Percentiles rank a stretch among this genome's conserved stretches.
phyloP scores from a whole-genome alignment of 2,797 vertebrate genomes.

The Sebastes oblongus region DNA sequence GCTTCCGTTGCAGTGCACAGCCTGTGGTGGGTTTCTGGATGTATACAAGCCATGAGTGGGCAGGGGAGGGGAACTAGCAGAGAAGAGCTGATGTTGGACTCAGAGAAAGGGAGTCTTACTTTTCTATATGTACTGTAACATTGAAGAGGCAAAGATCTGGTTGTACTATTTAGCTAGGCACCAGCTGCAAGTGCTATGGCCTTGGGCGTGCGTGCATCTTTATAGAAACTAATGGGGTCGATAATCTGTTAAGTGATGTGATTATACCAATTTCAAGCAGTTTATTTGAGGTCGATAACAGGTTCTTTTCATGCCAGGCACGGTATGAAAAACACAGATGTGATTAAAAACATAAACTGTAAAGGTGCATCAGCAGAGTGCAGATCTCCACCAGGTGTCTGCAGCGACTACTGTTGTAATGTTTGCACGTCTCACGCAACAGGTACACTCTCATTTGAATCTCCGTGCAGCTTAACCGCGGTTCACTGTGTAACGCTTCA shows the following conservation, averaged over 20 bases:
- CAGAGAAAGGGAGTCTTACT: neutral
- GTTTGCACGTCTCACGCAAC: neutral
- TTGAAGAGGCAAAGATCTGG: neutral
- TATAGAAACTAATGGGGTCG: neutral
- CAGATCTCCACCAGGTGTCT: neutral
- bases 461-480: neutral
- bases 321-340: neutral
- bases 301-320: neutral
- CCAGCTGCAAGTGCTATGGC: neutral
- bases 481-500: neutral
- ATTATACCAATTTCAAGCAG: neutral
- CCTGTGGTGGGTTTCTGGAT: neutral
- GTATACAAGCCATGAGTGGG: conserved; percentile 1
- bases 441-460: neutral
- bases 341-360: neutral
- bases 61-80: neutral
- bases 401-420: neutral
- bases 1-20: neutral
- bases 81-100: neutral
- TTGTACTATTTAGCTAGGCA: neutral
- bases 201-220: neutral
- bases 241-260: neutral
- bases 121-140: neutral
- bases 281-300: neutral
- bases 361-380: neutral